Percentiles rank a stretch among this genome's conserved stretches.
These are phyloP conservation scores for Heterotis niloticus DNA, from an alignment of 2,113 vertebrate genomes.

Conservation along the genomic window DNA sequence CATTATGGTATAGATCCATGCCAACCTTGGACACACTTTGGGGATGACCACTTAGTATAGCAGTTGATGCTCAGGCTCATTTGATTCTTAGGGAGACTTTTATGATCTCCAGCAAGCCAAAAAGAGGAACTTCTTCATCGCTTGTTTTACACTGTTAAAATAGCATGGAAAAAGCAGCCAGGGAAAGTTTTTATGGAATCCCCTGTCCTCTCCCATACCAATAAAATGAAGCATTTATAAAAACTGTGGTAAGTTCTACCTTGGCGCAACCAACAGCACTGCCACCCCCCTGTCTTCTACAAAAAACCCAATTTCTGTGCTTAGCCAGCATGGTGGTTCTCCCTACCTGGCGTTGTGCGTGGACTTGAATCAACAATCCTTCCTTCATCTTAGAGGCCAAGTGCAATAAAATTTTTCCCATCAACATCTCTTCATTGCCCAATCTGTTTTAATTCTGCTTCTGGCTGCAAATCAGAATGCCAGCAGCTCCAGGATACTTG, in stretches of 20 bases:
- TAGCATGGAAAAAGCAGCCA: conserved; percentile 48
- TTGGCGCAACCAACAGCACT: not conserved
- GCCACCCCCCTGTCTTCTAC: not conserved
- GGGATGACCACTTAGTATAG: not conserved
- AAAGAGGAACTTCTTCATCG: conserved; percentile 23
- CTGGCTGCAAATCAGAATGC: conserved; percentile 18
- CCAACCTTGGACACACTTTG: not conserved
- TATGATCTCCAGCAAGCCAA: conserved; percentile 37
- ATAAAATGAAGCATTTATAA: not conserved
- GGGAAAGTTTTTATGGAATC: conserved; percentile 51
- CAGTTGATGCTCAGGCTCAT: conserved; percentile 25
- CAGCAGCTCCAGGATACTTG: not conserved
- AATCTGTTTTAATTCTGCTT: conserved; percentile 16
- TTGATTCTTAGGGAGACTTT: conserved; percentile 48
- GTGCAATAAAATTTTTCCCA: conserved; percentile 62
- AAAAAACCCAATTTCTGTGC: not conserved
- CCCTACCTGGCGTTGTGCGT: not conserved
- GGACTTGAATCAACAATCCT: not conserved
- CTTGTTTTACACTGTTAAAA: conserved; percentile 51
- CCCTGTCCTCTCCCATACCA: not conserved
- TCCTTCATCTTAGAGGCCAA: conserved; percentile 45
- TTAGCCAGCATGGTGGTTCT: not conserved
- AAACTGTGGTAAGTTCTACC: not conserved
- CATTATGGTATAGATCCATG: not conserved
- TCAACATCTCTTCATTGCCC: conserved; percentile 51